Evolutionary conservation across 2,888 invertebrate species (phyloP).

Genomic region (Colletes collaris): DNA sequence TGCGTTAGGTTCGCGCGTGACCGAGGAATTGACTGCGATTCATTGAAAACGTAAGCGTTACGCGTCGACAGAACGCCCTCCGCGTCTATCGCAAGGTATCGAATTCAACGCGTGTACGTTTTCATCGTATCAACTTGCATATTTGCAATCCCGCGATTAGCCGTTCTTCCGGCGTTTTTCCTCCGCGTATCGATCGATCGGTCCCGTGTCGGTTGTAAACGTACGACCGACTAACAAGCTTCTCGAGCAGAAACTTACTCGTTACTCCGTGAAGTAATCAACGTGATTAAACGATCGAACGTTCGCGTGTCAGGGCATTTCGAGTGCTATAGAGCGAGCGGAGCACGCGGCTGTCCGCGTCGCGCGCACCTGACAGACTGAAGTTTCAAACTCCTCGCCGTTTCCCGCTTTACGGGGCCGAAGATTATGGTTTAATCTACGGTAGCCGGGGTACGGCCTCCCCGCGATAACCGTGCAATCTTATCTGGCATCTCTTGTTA

Average conservation of each 20-base stretch:
- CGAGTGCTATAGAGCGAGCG: constrained; percentile 8
- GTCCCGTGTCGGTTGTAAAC: not conserved
- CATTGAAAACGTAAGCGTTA: not conserved
- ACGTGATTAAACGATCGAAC: not conserved
- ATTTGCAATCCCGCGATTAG: constrained; percentile 19
- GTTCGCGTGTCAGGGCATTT: not conserved
- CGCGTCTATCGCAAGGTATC: constrained; percentile 13
- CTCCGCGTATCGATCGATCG: constrained; percentile 30
- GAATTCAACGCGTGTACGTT: constrained; percentile 9
- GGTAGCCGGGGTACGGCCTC: not conserved
- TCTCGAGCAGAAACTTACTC: not conserved
- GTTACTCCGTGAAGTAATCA: no score
- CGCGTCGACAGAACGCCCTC: not conserved
- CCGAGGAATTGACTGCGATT: not conserved
- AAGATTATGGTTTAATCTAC: constrained; percentile 36
- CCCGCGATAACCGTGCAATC: constrained; percentile 44
- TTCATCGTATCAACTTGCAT: not conserved
- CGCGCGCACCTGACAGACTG: constrained; percentile 58
- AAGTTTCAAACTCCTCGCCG: constrained; percentile 49
- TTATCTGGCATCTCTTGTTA: constrained; percentile 37
- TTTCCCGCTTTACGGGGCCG: constrained; percentile 32
- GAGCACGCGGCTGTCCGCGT: constrained; percentile 45
- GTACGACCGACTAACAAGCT: no score
- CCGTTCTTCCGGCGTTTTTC: no score
- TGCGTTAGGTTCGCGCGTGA: no score